phyloP scores from a whole-genome alignment of 1,140 invertebrate species.

The Cheumatopsyche charites region DNA sequence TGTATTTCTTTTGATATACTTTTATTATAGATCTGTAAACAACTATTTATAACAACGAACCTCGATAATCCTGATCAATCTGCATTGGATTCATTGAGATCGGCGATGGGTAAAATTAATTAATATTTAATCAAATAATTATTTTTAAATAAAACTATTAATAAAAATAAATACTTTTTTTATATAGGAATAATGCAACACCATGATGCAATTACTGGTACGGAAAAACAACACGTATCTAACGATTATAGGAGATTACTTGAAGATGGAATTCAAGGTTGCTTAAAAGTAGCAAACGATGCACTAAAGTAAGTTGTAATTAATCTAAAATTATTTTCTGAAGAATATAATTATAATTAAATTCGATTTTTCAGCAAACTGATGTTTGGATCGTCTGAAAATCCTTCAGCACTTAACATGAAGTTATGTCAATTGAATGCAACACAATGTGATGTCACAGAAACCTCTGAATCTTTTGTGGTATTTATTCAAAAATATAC shows the following conservation, averaged over 20 bases:
- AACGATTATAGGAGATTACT: conserved; percentile 74
- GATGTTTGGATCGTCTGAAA: conserved; percentile 32
- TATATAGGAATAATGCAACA: conserved; percentile 71
- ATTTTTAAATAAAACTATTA: too few relatives aligned
- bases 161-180: too few relatives aligned
- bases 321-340: conserved; percentile 54
- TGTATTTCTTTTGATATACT: background rate
- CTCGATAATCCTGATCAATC: conserved; percentile 48
- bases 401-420: background rate
- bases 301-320: conserved; percentile 60
- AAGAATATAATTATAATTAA: background rate
- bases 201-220: conserved; percentile 72
- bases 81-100: conserved; percentile 54
- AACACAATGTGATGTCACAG: conserved; percentile 54
- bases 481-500: too few relatives aligned
- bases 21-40: conserved; percentile 61
- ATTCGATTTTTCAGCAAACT: conserved; percentile 38
- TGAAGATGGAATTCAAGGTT: conserved; percentile 64
- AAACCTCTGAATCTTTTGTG: too few relatives aligned
- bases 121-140: too few relatives aligned
- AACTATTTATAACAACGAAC: conserved; percentile 57
- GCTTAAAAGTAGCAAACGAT: conserved; percentile 59
- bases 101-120: conserved; percentile 64
- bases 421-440: conserved; percentile 41
- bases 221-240: conserved; percentile 75